These are phyloP conservation scores for Saccopteryx leptura DNA, from an alignment of 2,113 vertebrate genomes.

Conservation along the genomic window DNA sequence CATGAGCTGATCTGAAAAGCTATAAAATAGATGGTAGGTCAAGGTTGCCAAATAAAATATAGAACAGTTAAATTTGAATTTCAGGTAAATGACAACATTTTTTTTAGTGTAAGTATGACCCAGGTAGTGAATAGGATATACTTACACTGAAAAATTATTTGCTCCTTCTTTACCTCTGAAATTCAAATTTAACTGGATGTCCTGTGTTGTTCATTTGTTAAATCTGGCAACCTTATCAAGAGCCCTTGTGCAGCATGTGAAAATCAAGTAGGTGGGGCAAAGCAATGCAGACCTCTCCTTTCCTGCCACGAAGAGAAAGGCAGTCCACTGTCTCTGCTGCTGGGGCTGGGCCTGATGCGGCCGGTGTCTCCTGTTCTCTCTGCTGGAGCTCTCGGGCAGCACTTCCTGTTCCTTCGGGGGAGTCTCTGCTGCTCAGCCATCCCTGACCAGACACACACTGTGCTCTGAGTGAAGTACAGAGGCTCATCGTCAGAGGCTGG, in stretches of 20 bases:
- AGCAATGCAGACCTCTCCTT: background rate
- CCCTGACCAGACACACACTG: background rate
- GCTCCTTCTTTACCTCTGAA: background rate
- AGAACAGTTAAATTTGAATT: background rate
- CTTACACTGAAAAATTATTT: background rate
- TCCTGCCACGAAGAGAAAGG: background rate
- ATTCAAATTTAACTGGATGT: background rate
- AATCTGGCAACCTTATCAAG: background rate
- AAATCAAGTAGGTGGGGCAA: background rate
- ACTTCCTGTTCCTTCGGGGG: background rate
- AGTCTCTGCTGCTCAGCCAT: background rate
- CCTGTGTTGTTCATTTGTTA: background rate
- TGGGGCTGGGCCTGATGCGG: background rate
- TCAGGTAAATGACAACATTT: background rate
- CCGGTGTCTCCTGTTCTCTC: background rate
- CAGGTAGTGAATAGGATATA: background rate
- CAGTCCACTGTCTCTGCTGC: background rate
- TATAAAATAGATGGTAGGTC: background rate
- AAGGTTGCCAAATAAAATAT: background rate
- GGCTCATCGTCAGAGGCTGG: background rate
- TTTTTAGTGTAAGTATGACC: background rate
- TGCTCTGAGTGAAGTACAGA: background rate
- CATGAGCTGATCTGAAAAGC: background rate
- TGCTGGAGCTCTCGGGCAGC: background rate
- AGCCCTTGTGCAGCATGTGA: background rate